These are phyloP conservation scores for Heliconius aoede DNA, from an alignment of 2,888 invertebrate genomes.

Conservation along the genomic window DNA sequence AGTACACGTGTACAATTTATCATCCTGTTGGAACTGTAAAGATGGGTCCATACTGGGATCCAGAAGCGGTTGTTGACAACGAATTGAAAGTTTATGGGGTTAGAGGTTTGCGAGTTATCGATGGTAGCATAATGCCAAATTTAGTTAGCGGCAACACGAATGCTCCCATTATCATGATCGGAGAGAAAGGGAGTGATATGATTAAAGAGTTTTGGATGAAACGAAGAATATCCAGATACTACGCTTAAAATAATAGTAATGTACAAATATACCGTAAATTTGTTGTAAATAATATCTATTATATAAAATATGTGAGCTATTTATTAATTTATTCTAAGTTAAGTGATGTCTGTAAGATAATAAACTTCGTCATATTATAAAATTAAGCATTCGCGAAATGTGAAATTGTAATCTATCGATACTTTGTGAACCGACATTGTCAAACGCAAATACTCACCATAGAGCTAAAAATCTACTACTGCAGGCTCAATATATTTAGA, in stretches of 20 bases:
- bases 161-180: constrained; percentile 68
- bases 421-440: too few species aligned
- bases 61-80: constrained; percentile 35
- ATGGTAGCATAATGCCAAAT: constrained; percentile 86
- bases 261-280: constrained; percentile 36
- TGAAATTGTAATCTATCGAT: too few species aligned
- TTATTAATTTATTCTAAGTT: constrained; percentile 31
- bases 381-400: too few species aligned
- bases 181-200: constrained; percentile 47
- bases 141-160: constrained; percentile 86
- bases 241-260: constrained; percentile 28
- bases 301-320: neutral
- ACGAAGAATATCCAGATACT: constrained; percentile 35
- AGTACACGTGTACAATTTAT: constrained; percentile 92
- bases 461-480: too few species aligned
- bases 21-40: constrained; percentile 94
- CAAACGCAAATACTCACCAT: too few species aligned
- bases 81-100: constrained; percentile 52
- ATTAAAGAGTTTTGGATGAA: constrained; percentile 46
- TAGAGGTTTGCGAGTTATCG: constrained; percentile 83
- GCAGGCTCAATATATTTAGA: too few species aligned
- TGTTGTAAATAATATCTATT: constrained; percentile 34
- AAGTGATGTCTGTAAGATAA: neutral
- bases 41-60: constrained; percentile 89
- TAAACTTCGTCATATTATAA: too few species aligned